Conservation (phyloP, 2,888 invertebrate genomes). For the Laothoe populi region DNA sequence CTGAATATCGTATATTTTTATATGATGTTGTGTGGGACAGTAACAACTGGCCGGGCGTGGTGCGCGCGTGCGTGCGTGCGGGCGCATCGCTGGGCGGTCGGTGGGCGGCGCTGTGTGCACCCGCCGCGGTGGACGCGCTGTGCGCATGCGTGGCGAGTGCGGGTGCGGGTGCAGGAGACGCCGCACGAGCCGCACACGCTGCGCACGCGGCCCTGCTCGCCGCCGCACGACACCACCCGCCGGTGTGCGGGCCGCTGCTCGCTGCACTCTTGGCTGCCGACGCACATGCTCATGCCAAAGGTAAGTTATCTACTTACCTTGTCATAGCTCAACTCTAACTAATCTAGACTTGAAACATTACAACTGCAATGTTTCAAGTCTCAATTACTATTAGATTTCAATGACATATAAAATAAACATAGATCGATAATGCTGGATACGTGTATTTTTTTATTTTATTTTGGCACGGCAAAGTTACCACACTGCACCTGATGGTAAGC, state of each 20-base stretch:
- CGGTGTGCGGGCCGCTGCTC: constrained; percentile 51
- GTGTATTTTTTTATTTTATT: too few relatives aligned
- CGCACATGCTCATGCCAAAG: constrained; percentile 67
- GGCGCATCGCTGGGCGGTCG: constrained; percentile 46
- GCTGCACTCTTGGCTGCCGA: constrained; percentile 66
- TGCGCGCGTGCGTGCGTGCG: constrained; percentile 90
- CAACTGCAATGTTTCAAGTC: too few relatives aligned
- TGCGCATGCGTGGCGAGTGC: constrained; percentile 46
- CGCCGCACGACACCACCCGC: constrained; percentile 49
- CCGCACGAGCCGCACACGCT: constrained; percentile 48
- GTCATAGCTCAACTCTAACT: too few relatives aligned
- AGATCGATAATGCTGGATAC: too few relatives aligned
- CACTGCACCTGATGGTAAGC: too few relatives aligned
- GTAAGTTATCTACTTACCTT: constrained; percentile 39
- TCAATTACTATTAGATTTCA: too few relatives aligned
- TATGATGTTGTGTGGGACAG: constrained; percentile 64
- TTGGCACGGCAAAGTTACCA: too few relatives aligned
- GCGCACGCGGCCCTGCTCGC: constrained; percentile 56
- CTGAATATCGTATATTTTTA: neutral
- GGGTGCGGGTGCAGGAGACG: constrained; percentile 50
- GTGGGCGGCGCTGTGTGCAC: constrained; percentile 55
- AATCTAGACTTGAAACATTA: too few relatives aligned
- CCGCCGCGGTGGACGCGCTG: constrained; percentile 40
- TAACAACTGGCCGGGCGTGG: constrained; percentile 93
- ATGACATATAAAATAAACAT: too few relatives aligned